Evolutionary conservation across 2,113 vertebrate species (phyloP).

Genomic region (Thalassarche chlororhynchos): DNA sequence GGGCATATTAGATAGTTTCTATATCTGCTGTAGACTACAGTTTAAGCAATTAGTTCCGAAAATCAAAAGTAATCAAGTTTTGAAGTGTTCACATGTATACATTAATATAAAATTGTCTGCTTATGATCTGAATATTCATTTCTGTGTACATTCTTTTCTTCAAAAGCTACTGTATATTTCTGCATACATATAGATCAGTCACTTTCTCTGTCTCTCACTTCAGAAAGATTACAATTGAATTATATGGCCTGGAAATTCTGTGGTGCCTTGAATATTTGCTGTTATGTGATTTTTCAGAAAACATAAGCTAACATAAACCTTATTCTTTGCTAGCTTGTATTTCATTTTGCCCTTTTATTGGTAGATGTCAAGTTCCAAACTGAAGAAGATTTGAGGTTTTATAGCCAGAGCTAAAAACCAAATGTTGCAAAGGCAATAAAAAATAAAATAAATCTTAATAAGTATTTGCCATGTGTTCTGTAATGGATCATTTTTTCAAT

Average conservation of each 20-base stretch:
- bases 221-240: not conserved
- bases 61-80: not conserved
- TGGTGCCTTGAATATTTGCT: not conserved
- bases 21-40: not conserved
- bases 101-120: not conserved
- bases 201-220: not conserved
- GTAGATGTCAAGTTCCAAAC: not conserved
- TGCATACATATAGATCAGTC: not conserved
- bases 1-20: not conserved
- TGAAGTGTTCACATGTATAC: not conserved
- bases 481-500: not conserved
- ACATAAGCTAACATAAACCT: not conserved
- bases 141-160: not conserved
- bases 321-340: not conserved
- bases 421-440: slow-evolving; percentile 41
- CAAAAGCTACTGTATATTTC: not conserved
- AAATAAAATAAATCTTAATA: slow-evolving; percentile 55
- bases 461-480: slow-evolving; percentile 23
- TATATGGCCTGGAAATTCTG: not conserved
- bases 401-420: not conserved
- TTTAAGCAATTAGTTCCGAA: not conserved
- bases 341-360: slow-evolving; percentile 35
- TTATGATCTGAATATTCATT: not conserved
- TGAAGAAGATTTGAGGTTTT: slow-evolving; percentile 31
- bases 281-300: not conserved